Evolutionary conservation across 2,797 vertebrate genomes (phyloP), one percentile per base, ranked within the genome.

Genomic region (Sphenopsis melanotis): DNA sequence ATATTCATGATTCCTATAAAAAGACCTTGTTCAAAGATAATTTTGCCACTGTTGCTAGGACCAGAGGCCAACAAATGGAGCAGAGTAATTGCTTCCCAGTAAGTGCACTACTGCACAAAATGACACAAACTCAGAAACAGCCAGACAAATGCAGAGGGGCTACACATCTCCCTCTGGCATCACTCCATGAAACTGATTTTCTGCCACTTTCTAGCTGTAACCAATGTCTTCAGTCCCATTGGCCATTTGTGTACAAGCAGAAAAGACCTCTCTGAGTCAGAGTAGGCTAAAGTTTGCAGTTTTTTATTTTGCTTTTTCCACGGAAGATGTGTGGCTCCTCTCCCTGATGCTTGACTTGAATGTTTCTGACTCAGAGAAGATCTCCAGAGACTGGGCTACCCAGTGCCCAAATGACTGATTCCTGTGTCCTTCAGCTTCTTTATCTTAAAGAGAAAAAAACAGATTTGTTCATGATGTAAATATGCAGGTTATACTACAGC

Each of bases 341-440:
- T 97, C 97, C 2, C 94, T 98, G 8, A 93, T 98, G 34, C 93
- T 99, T 77, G 97, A 98, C 68, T 91, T 98, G n/a, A 97, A 98
- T 27, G 94, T 98, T 8, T 93, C 37, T 0, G 1, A 22, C 18
- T 15, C 19, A 4, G 7, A 57, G 46, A 42, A 61, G 3, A 9
- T 27, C 16, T 49, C 26, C 12, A 37, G 14, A 1, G 1, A 29
- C 0, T 11, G 52, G 19, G 7, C 26, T 86, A 29, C 17, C 0
- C 9, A 56, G 21, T 50, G 19, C 20, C 15, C 36, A 44, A 37
- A n/a, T 32, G 18, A 41, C 42, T 15, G 13, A 52, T 72, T 79
- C 23, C 7, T 41, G 17, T 74, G 32, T 34, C 6, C 24, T 78
- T 84, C 55, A n/a, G 17, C 41, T 90, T 72, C 44, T 76, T 46